Evolutionary conservation across 2,888 invertebrate genomes (phyloP), one percentile per base, ranked within the genome.

Genomic region (Hirtodrosophila cameraria): DNA sequence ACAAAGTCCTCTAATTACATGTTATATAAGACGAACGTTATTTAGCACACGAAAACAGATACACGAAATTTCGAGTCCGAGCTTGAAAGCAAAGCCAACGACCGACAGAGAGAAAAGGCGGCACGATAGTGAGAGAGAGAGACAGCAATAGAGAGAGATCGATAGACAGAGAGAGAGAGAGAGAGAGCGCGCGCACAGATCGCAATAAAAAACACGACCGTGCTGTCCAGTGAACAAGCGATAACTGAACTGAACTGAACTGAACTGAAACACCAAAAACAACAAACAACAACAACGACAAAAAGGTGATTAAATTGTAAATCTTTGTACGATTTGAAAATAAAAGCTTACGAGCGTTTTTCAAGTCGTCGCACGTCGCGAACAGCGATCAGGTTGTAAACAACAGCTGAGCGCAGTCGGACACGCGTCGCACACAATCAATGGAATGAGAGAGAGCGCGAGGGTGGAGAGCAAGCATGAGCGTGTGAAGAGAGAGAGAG

Each of bases 301-400:
- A 73, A 81, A 75, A 62, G 67, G 75, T 75, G 75, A 81, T 84
- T 75, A 75, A 81, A 73, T 70, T 81, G 73, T 78, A 81, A 70
- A 67, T 67, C 58, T 65, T 63, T 79, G 49, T 60, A 52, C 57
- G 72, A 75, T 80, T 80, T 70, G 60, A 83, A 80, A 78, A 80
- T 78, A 67, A 81, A 80, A 84, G 66, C 73, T 60, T 49, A 57
- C 68, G 60, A 42, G 20, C 35, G 65, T 62, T 46, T 62, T 46
- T 41, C 23, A 58, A 71, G 59, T 43, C 45, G 57, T 50, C 59
- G 48, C 18, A 42, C 50, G 42, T 28, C 55, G 43, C 42, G 20
- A 9, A 42, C 23, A 57, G 35, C 41, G 71, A 70, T 53, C 70
- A 70, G 63, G 54, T 62, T 71, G 72, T 75, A 67, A 74, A 67